Evolutionary conservation across 2,888 invertebrate genomes (phyloP), one percentile per base, ranked within the genome.

Genomic region (Harpalus rubripes): DNA sequence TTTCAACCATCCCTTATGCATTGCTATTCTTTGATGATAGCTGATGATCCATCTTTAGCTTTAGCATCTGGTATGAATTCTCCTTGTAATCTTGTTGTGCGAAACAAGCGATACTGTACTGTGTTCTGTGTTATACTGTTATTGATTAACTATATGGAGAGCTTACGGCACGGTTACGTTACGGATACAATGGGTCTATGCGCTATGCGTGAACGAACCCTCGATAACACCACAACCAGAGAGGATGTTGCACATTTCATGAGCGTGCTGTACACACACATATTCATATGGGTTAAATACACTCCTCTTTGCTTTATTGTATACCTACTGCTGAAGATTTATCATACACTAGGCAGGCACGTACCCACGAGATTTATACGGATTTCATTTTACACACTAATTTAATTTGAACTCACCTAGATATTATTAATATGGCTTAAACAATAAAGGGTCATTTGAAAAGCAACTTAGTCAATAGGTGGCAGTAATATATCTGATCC

Each of bases 121-220:
- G 32, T 68, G 39, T 32, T 68, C 32, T 32, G 32, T 68, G 39
- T 32, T 68, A 39, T 68, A 68, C 68, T 68, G 74, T 44, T 83
- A 83, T 83, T 83, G 83, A 83, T 83, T 83, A 83, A 83, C 74
- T 82, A 72, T 82, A 72, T 82, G 68, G 52, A 81, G 65, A 65
- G 58, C 74, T 83, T 72, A 78, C 78, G 58, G n/a, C 26, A 52
- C 74, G 68, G 68, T 72, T 82, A 82, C 56, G 82, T 65, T 82
- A 58, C 82, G 82, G 68, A 68, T 83, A 83, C 72, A 83, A 83
- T 83, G 74, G 83, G 58, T 39, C 59, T 61, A 61, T 65, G 26
- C n/a, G 26, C 68, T 65, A 72, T 83, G 59, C 74, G 74, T 59
- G 44, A 74, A 61, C 83, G 74, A 39, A 58, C 58, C 78, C 78